Evolutionary conservation across 1,140 invertebrate genomes (phyloP), one percentile per base, ranked within the genome.

Genomic region (Platyscapa corneri): DNA sequence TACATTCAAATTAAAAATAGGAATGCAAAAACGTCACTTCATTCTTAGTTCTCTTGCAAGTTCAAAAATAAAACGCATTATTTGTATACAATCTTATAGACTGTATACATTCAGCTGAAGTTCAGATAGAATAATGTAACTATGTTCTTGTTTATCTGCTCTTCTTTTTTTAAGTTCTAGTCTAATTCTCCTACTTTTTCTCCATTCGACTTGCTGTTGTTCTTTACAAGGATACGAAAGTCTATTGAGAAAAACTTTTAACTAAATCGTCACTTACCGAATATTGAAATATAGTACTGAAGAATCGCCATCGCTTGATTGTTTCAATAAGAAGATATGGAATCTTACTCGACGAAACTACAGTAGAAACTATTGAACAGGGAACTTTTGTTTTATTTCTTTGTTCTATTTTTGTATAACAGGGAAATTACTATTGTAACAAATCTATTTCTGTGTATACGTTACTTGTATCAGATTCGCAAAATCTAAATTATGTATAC

Each of bases 281-380:
- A 76, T 53, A 32, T 64, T 83, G 70, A 84, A 78, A 84, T 56
- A 30, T 14, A 56, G 56, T 34, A 34, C 74, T 16, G 56, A 83
- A 76, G 46, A 81, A 81, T 70, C n/a, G 78, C 39, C 77, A 16
- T 81, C 34, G 32, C 42, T 32, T 27, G 23, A 20, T 49, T 42
- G 56, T 72, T 74, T 74, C 80, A 46, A 46, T 75, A 83, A 53
- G 39, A 78, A 78, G 74, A 84, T 60, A 60, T n/a, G 56, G 8
- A 20, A 12, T 46, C 23, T 46, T 32, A 37, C 23, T 67, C 37
- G 49, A 32, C 23, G 30, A 70, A 84, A 78, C 65, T 49, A 32
- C 56, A 46, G 34, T 82, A 39, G 34, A 83, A 65, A 64, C 53
- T 56, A 76, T 83, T 39, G 53, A 83, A 83, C 23, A 12, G 37